phyloP scores from a whole-genome alignment of 1,140 invertebrate genomes.

The Brachionus sp. region DNA sequence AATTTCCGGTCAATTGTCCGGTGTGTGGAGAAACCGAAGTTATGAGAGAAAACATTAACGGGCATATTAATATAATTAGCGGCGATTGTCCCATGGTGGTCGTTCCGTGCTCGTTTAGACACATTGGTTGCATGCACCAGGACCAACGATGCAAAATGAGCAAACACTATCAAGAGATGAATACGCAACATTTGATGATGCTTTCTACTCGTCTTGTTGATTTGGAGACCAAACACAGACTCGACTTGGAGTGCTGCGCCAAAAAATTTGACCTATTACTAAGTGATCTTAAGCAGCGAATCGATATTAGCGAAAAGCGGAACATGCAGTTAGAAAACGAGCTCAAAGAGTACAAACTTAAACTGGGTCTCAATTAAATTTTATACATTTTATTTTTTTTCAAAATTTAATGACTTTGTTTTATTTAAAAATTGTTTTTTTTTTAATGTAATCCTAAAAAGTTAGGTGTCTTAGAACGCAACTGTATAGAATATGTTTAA shows the following conservation, averaged over 20 bases:
- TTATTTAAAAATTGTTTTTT: not conserved
- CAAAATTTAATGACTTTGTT: not conserved
- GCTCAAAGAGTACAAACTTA: slow-evolving; percentile 13
- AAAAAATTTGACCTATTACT: slow-evolving; percentile 24
- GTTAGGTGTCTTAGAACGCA: not conserved
- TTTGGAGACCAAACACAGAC: slow-evolving; percentile 31
- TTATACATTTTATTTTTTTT: too few species aligned
- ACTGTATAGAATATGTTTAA: slow-evolving; percentile 3
- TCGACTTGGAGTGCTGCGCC: slow-evolving; percentile 23
- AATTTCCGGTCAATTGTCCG: slow-evolving; percentile 34
- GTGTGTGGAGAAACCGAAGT: slow-evolving; percentile 29
- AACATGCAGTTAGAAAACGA: slow-evolving; percentile 31
- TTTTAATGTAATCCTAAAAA: not conserved
- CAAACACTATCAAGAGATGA: slow-evolving; percentile 41
- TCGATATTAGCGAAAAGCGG: slow-evolving; percentile 17
- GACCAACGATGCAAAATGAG: slow-evolving; percentile 38
- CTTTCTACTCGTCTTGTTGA: slow-evolving; percentile 3
- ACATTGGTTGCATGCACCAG: slow-evolving; percentile 32
- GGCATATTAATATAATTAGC: slow-evolving; percentile 19
- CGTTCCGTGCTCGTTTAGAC: not conserved
- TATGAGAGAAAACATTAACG: slow-evolving; percentile 27
- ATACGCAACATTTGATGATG: slow-evolving; percentile 36
- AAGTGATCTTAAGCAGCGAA: slow-evolving; percentile 4
- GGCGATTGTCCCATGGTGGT: slow-evolving; percentile 33
- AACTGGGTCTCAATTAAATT: slow-evolving; percentile 9